Evolutionary conservation across 2,797 vertebrate species (phyloP).

Genomic region (Pempheris klunzingeri): DNA sequence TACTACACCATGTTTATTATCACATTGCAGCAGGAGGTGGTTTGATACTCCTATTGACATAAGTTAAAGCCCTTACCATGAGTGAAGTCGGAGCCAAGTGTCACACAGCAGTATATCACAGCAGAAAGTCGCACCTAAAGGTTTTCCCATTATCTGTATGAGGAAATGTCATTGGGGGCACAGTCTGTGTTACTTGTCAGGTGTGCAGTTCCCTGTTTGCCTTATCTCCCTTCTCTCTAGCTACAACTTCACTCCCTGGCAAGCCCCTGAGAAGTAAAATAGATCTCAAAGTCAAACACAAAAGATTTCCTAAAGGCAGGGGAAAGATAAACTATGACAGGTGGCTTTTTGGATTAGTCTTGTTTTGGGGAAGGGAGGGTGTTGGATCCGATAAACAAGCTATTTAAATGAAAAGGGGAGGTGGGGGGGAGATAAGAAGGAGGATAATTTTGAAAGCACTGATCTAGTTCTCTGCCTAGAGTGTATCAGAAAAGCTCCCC

Average conservation of each 20-base stretch:
- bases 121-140: slow-evolving; percentile 50
- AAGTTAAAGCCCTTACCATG: slow-evolving; percentile 43
- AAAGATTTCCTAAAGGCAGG: slow-evolving; percentile 75
- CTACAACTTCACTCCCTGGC: slow-evolving; percentile 72
- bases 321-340: slow-evolving; percentile 76
- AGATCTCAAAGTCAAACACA: slow-evolving; percentile 81
- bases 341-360: slow-evolving; percentile 82
- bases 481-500: slow-evolving; percentile 78
- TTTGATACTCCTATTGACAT: slow-evolving; percentile 44
- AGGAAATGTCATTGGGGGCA: slow-evolving; percentile 72
- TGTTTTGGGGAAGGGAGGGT: slow-evolving; percentile 55
- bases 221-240: slow-evolving; percentile 76
- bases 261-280: slow-evolving; percentile 74
- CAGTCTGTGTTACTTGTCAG: slow-evolving; percentile 70
- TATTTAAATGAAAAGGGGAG: slow-evolving; percentile 79
- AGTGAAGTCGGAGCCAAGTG: slow-evolving; percentile 44
- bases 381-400: slow-evolving; percentile 80
- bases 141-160: slow-evolving; percentile 70
- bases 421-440: slow-evolving; percentile 71
- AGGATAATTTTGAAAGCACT: slow-evolving; percentile 76
- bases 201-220: slow-evolving; percentile 51
- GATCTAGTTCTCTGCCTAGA: slow-evolving; percentile 75
- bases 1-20: slow-evolving; percentile 58
- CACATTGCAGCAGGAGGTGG: slow-evolving; percentile 31
- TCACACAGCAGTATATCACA: slow-evolving; percentile 63